Base-by-base conservation (phyloP, 2,797 vertebrate species). In the Cossypha polioptera region DNA sequence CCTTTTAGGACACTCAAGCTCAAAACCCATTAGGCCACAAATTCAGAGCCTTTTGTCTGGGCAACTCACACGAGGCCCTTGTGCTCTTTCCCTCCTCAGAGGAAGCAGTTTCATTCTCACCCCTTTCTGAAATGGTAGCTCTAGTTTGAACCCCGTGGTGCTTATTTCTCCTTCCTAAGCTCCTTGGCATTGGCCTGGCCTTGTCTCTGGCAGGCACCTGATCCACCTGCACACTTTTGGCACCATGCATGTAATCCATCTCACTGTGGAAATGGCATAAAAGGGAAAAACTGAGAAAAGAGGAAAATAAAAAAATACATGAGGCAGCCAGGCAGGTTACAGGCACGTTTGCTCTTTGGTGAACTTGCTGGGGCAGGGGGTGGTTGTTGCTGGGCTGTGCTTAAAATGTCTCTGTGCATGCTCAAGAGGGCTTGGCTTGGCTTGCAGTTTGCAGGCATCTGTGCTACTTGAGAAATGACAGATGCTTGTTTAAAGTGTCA, bases 401-500 rank as follows among this genome's bases (percentile, higher is more conserved):
- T 88, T 55, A 69, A 94, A 95, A 88, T 26, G 62, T 67, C 55
- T 84, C 71, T 95, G 83, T 66, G 88, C 90, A 81, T 10, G 16
- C 77, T 92, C 77, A 61, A 36, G 63, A 82, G 67, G 68, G 51
- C 77, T 86, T 95, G 86, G 54, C 68, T 88, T 91, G 51, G 31
- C 19, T 94, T 84, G 53, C 63, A 79, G 38, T 28, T 88, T 85
- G 35, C 67, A 96, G 86, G 65, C 88, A 40, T 89, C 53, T 51
- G n/a, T 65, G 69, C 86, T 89, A 42, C 80, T 79, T 93, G 93
- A 94, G 86, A 92, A 94, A 77, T 77, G 74, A 85, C 92, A 94
- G 92, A 76, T 71, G 67, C 57, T 82, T 59, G 69, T 95, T 57
- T 54, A 22, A 86, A 85, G 74, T 54, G 84, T 89, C 74, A 85